Percentiles rank a stretch among this genome's conserved stretches.
phyloP scores from a whole-genome alignment of 2,888 invertebrate genomes.

The Hoplodrina blanda region DNA sequence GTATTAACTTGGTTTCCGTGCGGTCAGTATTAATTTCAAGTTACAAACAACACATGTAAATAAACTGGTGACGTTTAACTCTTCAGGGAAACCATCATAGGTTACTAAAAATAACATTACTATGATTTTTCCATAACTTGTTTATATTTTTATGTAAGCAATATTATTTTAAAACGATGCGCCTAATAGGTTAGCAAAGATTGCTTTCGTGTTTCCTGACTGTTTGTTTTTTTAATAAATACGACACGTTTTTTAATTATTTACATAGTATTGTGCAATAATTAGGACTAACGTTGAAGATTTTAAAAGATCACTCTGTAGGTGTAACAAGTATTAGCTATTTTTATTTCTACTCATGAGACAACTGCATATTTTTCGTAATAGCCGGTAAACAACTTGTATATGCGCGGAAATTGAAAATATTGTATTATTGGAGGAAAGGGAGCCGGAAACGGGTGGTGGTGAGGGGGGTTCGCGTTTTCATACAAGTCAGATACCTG shows the following conservation, averaged over 20 bases:
- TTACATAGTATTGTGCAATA: slow-evolving; percentile 24
- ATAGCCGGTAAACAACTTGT: too few species aligned
- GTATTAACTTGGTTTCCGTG: not conserved
- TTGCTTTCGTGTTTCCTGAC: not conserved
- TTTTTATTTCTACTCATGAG: too few species aligned
- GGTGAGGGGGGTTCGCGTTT: too few species aligned
- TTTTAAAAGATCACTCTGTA: too few species aligned
- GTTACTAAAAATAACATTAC: not conserved
- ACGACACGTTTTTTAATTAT: slow-evolving; percentile 7
- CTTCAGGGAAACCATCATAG: slow-evolving; percentile 1
- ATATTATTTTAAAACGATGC: not conserved
- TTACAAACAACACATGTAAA: slow-evolving; percentile 2
- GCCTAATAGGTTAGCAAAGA: not conserved
- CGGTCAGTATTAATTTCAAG: not conserved
- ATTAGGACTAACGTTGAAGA: too few species aligned
- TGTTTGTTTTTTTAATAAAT: not conserved
- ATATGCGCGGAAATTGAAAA: too few species aligned
- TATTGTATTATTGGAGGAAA: too few species aligned
- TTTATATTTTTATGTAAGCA: not conserved
- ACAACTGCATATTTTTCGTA: too few species aligned
- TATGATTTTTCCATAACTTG: not conserved
- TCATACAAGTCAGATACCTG: too few species aligned
- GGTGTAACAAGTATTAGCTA: too few species aligned
- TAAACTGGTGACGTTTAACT: slow-evolving; percentile 20
- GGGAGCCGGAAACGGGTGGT: too few species aligned